Evolutionary conservation across 2,888 invertebrate genomes (phyloP).

Genomic region (Morpho achilles): DNA sequence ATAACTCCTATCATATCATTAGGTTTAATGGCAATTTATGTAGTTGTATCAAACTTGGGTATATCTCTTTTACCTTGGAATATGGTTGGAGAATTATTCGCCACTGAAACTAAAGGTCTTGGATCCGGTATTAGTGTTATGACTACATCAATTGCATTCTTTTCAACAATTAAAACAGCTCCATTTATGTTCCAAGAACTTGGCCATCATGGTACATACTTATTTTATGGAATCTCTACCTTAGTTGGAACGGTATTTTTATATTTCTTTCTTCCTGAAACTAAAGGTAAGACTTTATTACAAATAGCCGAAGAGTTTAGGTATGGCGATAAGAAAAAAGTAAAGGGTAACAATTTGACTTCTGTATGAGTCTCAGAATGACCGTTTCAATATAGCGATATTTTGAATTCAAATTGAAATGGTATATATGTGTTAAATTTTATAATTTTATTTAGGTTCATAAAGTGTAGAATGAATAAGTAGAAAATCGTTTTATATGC

Average conservation of each 20-base stretch:
- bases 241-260: constrained; percentile 80
- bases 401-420: too few relatives aligned
- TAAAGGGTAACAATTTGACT: constrained; percentile 32
- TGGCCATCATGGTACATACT: constrained; percentile 80
- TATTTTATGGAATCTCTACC: constrained; percentile 81
- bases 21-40: constrained; percentile 77
- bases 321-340: constrained; percentile 43
- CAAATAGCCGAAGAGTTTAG: constrained; percentile 82
- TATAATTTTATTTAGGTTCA: too few relatives aligned
- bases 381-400: too few relatives aligned
- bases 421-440: too few relatives aligned
- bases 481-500: too few relatives aligned
- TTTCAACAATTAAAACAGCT: constrained; percentile 83
- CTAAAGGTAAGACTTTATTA: constrained; percentile 81
- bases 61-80: constrained; percentile 85
- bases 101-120: constrained; percentile 81
- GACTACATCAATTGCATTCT: constrained; percentile 82
- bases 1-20: constrained; percentile 61
- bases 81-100: constrained; percentile 86
- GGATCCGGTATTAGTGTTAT: constrained; percentile 84
- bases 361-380: constrained; percentile 15
- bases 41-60: constrained; percentile 80
- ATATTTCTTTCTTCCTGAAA: constrained; percentile 82
- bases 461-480: too few relatives aligned
- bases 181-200: constrained; percentile 79